phyloP scores from a whole-genome alignment of 2,888 invertebrate genomes.

The Tholera decimalis region DNA sequence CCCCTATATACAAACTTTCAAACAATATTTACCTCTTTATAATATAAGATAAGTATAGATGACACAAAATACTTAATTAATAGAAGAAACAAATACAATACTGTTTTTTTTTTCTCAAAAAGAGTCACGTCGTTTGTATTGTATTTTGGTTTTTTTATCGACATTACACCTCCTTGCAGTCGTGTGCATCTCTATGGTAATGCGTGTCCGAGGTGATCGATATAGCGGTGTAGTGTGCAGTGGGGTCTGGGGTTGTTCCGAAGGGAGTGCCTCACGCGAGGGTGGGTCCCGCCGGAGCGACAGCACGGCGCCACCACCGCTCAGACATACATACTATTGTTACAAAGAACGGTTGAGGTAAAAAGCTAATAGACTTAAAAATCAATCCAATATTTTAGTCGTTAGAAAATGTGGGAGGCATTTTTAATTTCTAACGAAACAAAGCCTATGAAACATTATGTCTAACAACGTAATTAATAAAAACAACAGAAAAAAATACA shows the following conservation, averaged over 20 bases:
- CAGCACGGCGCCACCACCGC: slow-evolving; percentile 54
- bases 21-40: too few relatives aligned
- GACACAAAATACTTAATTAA: too few relatives aligned
- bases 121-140: too few relatives aligned
- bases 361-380: slow-evolving; percentile 29
- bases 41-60: too few relatives aligned
- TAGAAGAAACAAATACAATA: too few relatives aligned
- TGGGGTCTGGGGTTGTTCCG: slow-evolving; percentile 70
- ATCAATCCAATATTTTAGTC: slow-evolving; percentile 1
- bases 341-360: slow-evolving; percentile 33
- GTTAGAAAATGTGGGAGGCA: neutral
- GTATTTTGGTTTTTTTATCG: slow-evolving; percentile 2
- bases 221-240: slow-evolving; percentile 63
- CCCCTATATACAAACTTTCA: too few relatives aligned
- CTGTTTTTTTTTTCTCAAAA: too few relatives aligned
- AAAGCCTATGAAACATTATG: too few relatives aligned
- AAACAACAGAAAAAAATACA: too few relatives aligned
- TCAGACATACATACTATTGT: slow-evolving; percentile 51
- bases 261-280: slow-evolving; percentile 72
- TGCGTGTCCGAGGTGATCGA: slow-evolving; percentile 83
- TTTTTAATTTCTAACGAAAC: too few relatives aligned
- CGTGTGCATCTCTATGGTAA: slow-evolving; percentile 52
- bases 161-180: slow-evolving; percentile 31
- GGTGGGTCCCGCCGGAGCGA: slow-evolving; percentile 57
- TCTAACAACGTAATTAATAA: too few relatives aligned